phyloP scores from a whole-genome alignment of 2,797 vertebrate genomes.

The Sebastes iracundus region DNA sequence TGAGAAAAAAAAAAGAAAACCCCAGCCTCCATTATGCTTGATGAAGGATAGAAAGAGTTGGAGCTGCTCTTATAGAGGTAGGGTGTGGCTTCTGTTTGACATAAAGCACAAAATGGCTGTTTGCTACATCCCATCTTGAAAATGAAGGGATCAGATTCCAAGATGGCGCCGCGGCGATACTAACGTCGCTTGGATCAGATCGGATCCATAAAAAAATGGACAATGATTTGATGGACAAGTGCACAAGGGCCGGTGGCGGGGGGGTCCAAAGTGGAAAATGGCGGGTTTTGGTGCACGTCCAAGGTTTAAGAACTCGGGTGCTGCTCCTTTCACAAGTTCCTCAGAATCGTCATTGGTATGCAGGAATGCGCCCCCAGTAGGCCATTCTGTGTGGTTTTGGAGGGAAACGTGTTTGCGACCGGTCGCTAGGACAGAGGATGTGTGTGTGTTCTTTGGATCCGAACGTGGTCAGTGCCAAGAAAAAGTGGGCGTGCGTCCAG shows the following conservation, averaged over 20 bases:
- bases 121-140: neutral
- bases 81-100: constrained; percentile 16
- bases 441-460: constrained; percentile 44
- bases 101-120: constrained; percentile 66
- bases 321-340: constrained; percentile 66
- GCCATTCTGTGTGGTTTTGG: constrained; percentile 69
- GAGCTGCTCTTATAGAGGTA: neutral
- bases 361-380: constrained; percentile 75
- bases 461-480: constrained; percentile 59
- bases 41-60: neutral
- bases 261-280: constrained; percentile 34
- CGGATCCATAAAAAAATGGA: neutral
- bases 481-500: constrained; percentile 66
- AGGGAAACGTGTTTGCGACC: constrained; percentile 69
- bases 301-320: constrained; percentile 52
- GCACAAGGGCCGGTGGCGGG: neutral
- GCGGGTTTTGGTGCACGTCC: constrained; percentile 66
- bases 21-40: neutral
- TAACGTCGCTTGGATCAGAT: neutral
- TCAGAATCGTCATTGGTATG: constrained; percentile 76
- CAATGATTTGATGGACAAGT: constrained; percentile 30
- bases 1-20: neutral
- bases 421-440: constrained; percentile 66
- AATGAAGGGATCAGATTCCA: constrained; percentile 30
- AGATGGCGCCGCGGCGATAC: constrained; percentile 54